Conservation (phyloP, 2,113 vertebrate genomes). For the Rhabdomys dilectus region DNA sequence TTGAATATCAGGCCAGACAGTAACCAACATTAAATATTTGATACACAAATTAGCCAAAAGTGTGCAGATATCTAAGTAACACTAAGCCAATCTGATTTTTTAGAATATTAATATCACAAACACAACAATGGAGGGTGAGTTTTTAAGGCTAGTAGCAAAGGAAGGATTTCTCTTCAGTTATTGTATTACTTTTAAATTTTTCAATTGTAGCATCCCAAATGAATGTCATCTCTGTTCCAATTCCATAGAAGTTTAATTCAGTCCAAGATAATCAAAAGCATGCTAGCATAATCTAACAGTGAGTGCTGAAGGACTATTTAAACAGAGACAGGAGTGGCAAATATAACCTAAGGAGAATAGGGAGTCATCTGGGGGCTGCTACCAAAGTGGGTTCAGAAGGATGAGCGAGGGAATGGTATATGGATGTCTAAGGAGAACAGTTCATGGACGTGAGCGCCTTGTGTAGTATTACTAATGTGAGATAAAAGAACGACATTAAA, state of each 20-base stretch:
- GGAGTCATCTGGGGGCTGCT: neutral
- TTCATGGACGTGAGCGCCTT: neutral
- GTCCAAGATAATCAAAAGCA: neutral
- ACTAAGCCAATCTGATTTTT: neutral
- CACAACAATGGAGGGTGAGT: neutral
- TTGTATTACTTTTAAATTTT: neutral
- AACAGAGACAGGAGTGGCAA: neutral
- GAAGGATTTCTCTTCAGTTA: neutral
- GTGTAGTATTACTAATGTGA: neutral
- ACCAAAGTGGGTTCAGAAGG: neutral
- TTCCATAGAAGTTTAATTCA: neutral
- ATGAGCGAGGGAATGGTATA: neutral
- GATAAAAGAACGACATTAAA: neutral
- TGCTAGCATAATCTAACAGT: neutral
- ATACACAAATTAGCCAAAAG: neutral
- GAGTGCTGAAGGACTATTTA: neutral
- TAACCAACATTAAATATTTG: neutral
- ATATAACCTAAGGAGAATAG: neutral
- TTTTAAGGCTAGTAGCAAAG: neutral
- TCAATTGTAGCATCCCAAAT: neutral
- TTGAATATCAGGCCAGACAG: neutral
- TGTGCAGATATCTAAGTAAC: neutral
- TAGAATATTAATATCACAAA: neutral
- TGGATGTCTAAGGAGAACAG: neutral
- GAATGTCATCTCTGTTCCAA: neutral